phyloP scores from a whole-genome alignment of 2,113 vertebrate species.

The Leptodactylus fuscus region DNA sequence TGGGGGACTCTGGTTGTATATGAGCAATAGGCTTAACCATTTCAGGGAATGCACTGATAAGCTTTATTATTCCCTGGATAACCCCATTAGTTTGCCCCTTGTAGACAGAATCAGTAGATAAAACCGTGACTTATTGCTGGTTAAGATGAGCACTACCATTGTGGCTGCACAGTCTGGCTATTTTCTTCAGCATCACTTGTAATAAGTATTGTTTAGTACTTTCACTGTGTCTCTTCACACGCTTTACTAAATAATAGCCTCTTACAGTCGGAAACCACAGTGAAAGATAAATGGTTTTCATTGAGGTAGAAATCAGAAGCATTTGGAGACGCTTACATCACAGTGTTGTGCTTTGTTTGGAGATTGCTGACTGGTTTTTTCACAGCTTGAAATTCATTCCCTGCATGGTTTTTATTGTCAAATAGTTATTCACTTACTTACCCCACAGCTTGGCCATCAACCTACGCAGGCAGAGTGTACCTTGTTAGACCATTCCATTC shows the following conservation, averaged over 20 bases:
- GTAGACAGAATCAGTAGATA: no score
- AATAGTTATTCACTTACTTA: constrained; percentile 23
- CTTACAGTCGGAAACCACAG: background rate
- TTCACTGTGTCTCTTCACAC: background rate
- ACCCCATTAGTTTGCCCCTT: no score
- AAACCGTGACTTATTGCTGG: no score
- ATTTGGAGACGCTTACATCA: background rate
- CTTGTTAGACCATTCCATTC: background rate
- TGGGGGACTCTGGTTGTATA: no score
- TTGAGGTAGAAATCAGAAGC: constrained; percentile 7
- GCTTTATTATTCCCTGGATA: no score
- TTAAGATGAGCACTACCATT: no score
- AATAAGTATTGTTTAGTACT: background rate
- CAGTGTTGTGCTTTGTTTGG: constrained; percentile 4
- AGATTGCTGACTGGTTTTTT: constrained; percentile 14
- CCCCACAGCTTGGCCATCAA: constrained; percentile 12
- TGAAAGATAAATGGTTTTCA: constrained; percentile 14
- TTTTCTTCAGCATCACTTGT: background rate
- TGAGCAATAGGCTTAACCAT: no score
- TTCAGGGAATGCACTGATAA: no score
- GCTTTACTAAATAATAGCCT: constrained; percentile 28
- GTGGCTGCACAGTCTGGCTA: background rate
- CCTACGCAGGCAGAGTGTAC: background rate
- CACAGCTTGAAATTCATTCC: constrained; percentile 3
- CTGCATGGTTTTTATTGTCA: constrained; percentile 28